These are phyloP conservation scores for Thumatha senex DNA, from an alignment of 2,888 invertebrate genomes.

Conservation along the genomic window DNA sequence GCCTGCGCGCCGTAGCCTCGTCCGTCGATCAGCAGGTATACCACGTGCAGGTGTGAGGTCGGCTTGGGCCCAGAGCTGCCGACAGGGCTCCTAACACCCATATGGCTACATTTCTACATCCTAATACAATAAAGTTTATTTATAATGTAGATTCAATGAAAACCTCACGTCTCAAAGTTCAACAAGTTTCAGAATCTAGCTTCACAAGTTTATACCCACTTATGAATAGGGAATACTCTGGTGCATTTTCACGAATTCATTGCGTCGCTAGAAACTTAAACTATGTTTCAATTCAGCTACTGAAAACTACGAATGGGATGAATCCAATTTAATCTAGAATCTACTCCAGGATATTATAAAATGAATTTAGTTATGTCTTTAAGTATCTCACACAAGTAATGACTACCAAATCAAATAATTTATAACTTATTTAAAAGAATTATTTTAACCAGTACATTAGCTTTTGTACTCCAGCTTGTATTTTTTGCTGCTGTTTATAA, in stretches of 20 bases:
- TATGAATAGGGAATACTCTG: slow-evolving; percentile 41
- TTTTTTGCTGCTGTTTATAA: no score
- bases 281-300: slow-evolving; percentile 33
- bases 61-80: no score
- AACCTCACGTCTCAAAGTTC: slow-evolving; percentile 20
- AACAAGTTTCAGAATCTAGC: slow-evolving; percentile 41
- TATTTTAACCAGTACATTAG: no score
- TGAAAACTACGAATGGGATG: slow-evolving; percentile 28
- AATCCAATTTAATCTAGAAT: slow-evolving; percentile 29
- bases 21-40: no score
- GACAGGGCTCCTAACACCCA: no score
- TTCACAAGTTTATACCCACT: slow-evolving; percentile 44
- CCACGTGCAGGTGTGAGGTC: no score
- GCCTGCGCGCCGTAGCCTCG: no score
- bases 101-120: neutral
- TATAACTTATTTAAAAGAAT: no score
- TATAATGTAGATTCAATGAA: neutral
- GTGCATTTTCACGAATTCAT: slow-evolving; percentile 41
- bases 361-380: slow-evolving; percentile 9
- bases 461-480: no score
- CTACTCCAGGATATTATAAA: slow-evolving; percentile 28
- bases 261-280: slow-evolving; percentile 35
- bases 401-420: no score
- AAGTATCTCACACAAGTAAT: no score
- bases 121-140: neutral